Base-by-base conservation (phyloP, 2,888 invertebrate genomes). In the Pocota personata region DNA sequence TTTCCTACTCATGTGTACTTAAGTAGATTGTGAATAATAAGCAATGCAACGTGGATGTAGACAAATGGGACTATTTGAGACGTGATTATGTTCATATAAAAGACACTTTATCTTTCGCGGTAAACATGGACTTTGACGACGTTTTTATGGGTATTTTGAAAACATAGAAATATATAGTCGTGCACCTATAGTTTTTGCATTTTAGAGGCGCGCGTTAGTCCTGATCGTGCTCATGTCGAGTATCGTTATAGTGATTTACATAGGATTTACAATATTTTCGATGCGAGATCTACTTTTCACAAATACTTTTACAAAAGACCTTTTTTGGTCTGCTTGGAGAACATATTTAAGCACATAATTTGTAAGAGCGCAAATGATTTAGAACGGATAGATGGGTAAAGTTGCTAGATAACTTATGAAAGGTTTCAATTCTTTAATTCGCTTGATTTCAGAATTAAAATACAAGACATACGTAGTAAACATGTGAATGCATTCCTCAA, bases 11-110 rank as follows among this genome's bases (percentile, higher is more conserved):
- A 32, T 32, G 10, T n/a, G 43, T 35, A 66, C 8, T 43, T 35
- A 27, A 8, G 5, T 50, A 94, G 93, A 94, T 95, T 86, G 93
- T 95, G 0, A 93, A 94, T 57, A 95, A 95, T 90, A 93, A 93
- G 80, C 90, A 92, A 37, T 94, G 93, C 86, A 94, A 94, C 7
- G 92, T 95, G 16, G 95, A 95, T 90, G 95, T 95, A 0, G 95
- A 95, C 89, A 95, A 95, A 89, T 95, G 94, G 93, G 95, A 96
- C 88, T 95, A 96, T 89, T 91, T 96, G 57, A 91, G 94, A 16
- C 92, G 95, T 21, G 95, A 95, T 89, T 92, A 93, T 50, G 91
- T 92, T 64, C 60, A 89, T 76, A 88, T 89, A 21, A 89, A 73
- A 58, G 14, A 87, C 14, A 24, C 43, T 6, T 0, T 52, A 7